These are phyloP conservation scores for Strix uralensis DNA, from an alignment of 2,113 vertebrate genomes.

Conservation along the genomic window DNA sequence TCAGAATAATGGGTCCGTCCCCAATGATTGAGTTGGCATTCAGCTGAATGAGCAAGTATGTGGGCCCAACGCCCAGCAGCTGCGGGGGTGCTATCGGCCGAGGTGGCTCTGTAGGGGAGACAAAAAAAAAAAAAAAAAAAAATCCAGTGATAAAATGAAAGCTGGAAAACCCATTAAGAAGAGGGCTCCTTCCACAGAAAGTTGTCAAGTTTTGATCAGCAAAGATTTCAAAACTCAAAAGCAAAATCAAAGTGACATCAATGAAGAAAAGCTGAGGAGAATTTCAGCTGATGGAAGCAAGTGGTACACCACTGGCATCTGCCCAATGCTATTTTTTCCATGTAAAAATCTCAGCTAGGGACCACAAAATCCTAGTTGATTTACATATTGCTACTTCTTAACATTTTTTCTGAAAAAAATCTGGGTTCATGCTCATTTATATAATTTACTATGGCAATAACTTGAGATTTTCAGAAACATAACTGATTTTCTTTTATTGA, in stretches of 20 bases:
- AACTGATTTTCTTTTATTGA: background rate
- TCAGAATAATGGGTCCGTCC: constrained; percentile 95
- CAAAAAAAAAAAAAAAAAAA: background rate
- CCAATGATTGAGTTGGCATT: constrained; percentile 99
- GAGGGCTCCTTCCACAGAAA: background rate
- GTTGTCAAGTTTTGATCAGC: background rate
- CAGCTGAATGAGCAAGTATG: constrained; percentile 94
- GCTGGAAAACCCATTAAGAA: background rate
- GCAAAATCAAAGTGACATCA: background rate
- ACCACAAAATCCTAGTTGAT: background rate
- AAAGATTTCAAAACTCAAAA: background rate
- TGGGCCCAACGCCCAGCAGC: constrained; percentile 91
- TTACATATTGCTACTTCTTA: background rate
- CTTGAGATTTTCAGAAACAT: background rate
- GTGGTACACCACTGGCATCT: background rate
- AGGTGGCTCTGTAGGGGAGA: constrained; percentile 83
- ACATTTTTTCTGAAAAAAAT: background rate
- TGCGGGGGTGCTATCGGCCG: constrained; percentile 96
- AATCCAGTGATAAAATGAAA: background rate
- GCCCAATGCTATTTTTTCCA: background rate
- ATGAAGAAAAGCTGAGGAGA: background rate
- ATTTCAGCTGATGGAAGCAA: background rate
- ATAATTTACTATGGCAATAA: background rate
- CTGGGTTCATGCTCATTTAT: background rate
- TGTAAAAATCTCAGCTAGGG: background rate